Conservation (phyloP, 1,140 invertebrate species). For the Drosophila ficusphila region DNA sequence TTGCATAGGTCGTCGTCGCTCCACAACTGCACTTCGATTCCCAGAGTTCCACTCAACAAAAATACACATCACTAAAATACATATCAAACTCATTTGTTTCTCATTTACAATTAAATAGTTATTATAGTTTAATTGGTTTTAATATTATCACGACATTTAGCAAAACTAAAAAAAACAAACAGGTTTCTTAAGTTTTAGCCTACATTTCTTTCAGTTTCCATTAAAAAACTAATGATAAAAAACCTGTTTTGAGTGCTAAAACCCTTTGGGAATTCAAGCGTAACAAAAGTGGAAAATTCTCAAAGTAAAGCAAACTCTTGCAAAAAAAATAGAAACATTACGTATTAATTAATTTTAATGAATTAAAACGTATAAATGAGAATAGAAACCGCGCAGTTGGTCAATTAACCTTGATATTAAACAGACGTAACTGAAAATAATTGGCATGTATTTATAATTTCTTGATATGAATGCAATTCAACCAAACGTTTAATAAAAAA, state of each 20-base stretch:
- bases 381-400: too few relatives aligned
- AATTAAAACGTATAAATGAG: too few relatives aligned
- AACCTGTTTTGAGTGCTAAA: background rate
- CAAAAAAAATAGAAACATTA: background rate
- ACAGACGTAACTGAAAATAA: too few relatives aligned
- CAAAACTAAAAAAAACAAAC: too few relatives aligned
- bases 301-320: background rate
- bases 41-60: background rate
- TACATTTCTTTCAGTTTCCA: background rate
- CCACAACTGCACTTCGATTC: slow-evolving; percentile 3
- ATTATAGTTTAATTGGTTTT: too few relatives aligned
- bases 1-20: slow-evolving; percentile 55
- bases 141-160: too few relatives aligned
- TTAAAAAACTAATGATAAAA: background rate
- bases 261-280: slow-evolving; percentile 2
- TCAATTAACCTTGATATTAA: too few relatives aligned
- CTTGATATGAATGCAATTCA: too few relatives aligned
- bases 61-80: background rate
- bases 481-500: too few relatives aligned
- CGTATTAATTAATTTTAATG: background rate
- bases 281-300: background rate
- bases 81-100: too few relatives aligned
- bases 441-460: too few relatives aligned
- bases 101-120: too few relatives aligned
- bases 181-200: background rate